Conservation (phyloP, 2,797 vertebrate species). For the Oreortyx pictus region DNA sequence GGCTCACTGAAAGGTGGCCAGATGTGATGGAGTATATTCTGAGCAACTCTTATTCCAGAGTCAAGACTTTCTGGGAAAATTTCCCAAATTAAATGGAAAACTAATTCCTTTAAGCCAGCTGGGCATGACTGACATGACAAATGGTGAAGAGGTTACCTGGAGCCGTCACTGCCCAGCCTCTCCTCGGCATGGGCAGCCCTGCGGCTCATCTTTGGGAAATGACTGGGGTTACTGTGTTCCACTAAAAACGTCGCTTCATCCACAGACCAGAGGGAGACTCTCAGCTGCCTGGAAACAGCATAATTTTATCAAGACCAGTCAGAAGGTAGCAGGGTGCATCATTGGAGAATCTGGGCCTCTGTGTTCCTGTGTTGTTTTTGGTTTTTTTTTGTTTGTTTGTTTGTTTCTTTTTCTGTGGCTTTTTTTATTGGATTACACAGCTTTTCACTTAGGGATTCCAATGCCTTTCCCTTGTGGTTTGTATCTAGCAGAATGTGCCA, state of each 20-base stretch:
- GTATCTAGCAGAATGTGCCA: neutral
- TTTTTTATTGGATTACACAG: neutral
- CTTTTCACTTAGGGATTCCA: neutral
- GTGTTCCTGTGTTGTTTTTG: neutral
- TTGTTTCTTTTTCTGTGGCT: neutral
- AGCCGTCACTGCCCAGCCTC: neutral
- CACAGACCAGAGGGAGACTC: neutral
- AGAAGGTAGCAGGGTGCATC: neutral
- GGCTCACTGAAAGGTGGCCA: neutral
- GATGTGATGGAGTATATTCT: neutral
- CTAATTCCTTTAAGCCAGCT: neutral
- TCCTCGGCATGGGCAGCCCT: neutral
- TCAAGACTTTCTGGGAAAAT: slow-evolving; percentile 16
- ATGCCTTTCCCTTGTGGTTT: neutral
- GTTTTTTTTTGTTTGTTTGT: too few relatives aligned
- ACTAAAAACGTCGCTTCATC: neutral
- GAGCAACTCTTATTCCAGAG: neutral
- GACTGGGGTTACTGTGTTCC: neutral
- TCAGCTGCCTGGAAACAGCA: neutral
- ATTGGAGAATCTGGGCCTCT: neutral
- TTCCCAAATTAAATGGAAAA: slow-evolving; percentile 14
- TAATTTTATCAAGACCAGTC: neutral
- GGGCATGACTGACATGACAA: slow-evolving; percentile 2
- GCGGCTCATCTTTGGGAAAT: neutral
- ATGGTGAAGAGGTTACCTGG: neutral